Evolutionary conservation across 1,140 invertebrate genomes (phyloP).

Genomic region (Megalonaias nervosa): DNA sequence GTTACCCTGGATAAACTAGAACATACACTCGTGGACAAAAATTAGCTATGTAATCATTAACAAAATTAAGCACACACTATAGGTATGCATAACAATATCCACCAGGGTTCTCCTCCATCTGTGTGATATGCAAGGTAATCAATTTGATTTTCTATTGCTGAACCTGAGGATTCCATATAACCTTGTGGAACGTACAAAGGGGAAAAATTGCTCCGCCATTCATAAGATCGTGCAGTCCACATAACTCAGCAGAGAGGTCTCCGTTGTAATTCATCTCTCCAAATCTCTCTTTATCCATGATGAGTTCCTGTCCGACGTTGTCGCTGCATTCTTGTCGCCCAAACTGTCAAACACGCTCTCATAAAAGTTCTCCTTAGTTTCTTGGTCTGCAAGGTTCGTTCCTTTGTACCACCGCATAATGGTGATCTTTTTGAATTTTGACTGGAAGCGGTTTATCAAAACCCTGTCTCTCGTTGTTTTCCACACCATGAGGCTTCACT

Average conservation of each 20-base stretch:
- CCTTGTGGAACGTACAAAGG: not conserved
- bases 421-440: not conserved
- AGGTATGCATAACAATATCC: not conserved
- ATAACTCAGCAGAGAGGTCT: not conserved
- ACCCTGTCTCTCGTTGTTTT: not conserved
- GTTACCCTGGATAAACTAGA: too few species aligned
- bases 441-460: not conserved
- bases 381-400: not conserved
- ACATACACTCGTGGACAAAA: too few species aligned
- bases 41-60: too few species aligned
- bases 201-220: not conserved
- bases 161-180: not conserved
- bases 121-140: not conserved
- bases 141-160: not conserved
- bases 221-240: not conserved
- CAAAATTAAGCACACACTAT: too few species aligned
- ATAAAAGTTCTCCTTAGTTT: not conserved
- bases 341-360: not conserved
- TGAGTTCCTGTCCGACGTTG: not conserved
- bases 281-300: not conserved
- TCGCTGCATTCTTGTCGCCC: not conserved
- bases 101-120: not conserved
- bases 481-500: not conserved
- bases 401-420: not conserved
- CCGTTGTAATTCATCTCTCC: not conserved